These are phyloP conservation scores for Phymatocera aterrima DNA, from an alignment of 2,888 invertebrate genomes.

Conservation along the genomic window DNA sequence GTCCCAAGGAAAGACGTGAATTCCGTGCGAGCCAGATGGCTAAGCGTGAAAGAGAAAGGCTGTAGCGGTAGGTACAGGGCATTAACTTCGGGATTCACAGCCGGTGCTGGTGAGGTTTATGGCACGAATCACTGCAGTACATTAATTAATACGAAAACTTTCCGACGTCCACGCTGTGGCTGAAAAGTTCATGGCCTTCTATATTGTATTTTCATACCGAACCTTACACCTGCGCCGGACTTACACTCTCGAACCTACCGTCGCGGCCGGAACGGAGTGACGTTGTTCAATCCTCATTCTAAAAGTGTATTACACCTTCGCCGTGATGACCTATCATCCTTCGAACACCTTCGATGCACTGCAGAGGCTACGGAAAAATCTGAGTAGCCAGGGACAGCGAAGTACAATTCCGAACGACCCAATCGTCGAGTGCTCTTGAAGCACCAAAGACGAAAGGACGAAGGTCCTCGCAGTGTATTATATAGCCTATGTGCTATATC, in stretches of 20 bases:
- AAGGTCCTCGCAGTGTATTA: not conserved
- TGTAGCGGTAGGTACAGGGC: conserved; percentile 3
- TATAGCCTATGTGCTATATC: too few species aligned
- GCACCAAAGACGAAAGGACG: not conserved
- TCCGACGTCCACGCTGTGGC: not conserved
- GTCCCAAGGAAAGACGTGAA: conserved; percentile 10
- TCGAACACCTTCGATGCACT: not conserved
- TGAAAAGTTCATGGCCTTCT: conserved; percentile 9
- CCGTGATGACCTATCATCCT: conserved; percentile 16
- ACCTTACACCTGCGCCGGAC: not conserved
- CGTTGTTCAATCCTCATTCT: not conserved
- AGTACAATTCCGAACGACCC: not conserved
- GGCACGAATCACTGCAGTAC: conserved; percentile 30
- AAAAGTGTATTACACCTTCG: not conserved
- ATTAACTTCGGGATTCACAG: conserved; percentile 20
- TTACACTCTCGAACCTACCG: not conserved
- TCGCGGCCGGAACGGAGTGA: not conserved
- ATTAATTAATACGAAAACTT: conserved; percentile 37
- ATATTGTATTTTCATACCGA: conserved; percentile 3
- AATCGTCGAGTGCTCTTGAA: not conserved
- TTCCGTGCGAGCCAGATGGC: conserved; percentile 30
- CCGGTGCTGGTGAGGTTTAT: conserved; percentile 19
- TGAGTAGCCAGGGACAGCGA: not conserved
- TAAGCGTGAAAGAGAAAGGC: conserved; percentile 24
- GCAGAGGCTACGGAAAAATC: not conserved